Conservation (phyloP, 2,797 vertebrate genomes). For the Tympanoctomys barrerae region DNA sequence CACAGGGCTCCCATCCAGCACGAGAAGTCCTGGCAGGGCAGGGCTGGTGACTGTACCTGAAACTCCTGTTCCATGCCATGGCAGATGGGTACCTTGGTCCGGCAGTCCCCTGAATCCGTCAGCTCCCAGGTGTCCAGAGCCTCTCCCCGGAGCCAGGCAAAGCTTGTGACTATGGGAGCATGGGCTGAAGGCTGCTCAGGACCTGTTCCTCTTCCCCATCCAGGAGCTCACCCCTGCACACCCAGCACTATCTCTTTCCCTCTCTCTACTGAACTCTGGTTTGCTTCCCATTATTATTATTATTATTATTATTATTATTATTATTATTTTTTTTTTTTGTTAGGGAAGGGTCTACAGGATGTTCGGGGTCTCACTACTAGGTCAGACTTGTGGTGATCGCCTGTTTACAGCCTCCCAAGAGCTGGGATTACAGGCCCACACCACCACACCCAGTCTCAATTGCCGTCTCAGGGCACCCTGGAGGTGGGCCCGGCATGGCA, state of each 20-base stretch:
- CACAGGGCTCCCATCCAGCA: background rate
- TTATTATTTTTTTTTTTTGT: no score
- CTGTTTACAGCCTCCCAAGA: no score
- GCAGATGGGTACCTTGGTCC: constrained; percentile 85
- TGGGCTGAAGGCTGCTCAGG: background rate
- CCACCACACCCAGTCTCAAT: no score
- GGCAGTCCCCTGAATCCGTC: constrained; percentile 83
- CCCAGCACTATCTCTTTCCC: background rate
- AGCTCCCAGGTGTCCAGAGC: constrained; percentile 82
- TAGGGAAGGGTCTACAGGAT: no score
- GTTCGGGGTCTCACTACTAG: no score
- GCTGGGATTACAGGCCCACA: no score
- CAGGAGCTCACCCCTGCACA: background rate
- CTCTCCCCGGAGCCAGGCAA: constrained; percentile 84
- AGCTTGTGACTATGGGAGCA: constrained; percentile 73
- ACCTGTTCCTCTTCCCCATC: background rate
- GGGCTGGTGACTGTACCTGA: constrained; percentile 68
- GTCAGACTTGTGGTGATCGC: no score
- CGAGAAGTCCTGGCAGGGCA: background rate
- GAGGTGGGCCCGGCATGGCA: no score
- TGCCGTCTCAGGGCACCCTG: no score
- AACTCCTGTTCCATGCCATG: constrained; percentile 80
- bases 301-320: no score
- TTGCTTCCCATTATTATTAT: background rate
- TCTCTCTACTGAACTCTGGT: background rate